These are phyloP conservation scores for Cheiracanthium punctorium DNA, from an alignment of 2,888 invertebrate species.

Conservation along the genomic window DNA sequence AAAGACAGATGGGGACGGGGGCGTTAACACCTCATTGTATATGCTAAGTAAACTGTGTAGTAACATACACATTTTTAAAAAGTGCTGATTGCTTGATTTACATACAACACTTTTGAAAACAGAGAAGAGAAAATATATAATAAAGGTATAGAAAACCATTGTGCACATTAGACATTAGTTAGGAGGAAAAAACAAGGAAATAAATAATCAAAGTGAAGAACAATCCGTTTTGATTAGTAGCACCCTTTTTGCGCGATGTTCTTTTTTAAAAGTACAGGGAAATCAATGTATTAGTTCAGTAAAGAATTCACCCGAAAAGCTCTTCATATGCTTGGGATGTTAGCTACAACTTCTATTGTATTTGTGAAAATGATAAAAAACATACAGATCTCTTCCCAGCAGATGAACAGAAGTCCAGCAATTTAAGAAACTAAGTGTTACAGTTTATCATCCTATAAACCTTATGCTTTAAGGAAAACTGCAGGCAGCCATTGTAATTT, in stretches of 20 bases:
- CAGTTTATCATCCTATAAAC: no score
- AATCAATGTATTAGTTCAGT: constrained; percentile 56
- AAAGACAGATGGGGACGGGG: neutral
- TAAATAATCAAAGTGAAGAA: constrained; percentile 61
- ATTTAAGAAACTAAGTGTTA: no score
- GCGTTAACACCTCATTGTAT: constrained; percentile 50
- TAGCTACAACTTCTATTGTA: neutral
- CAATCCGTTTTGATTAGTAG: constrained; percentile 65
- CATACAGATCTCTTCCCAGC: no score
- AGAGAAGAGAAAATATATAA: constrained; percentile 40
- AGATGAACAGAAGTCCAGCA: no score
- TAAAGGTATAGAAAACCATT: constrained; percentile 46
- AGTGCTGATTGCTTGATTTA: constrained; percentile 66
- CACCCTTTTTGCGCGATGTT: constrained; percentile 31
- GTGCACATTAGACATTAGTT: constrained; percentile 52
- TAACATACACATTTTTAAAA: constrained; percentile 41
- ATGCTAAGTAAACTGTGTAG: constrained; percentile 64
- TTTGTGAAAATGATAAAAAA: neutral
- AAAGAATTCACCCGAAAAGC: constrained; percentile 20
- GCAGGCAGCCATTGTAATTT: no score
- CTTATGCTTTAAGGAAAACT: no score
- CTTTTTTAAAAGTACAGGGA: constrained; percentile 39
- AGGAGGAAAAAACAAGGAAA: constrained; percentile 29
- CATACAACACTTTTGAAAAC: constrained; percentile 49
- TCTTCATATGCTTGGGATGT: neutral